Base-by-base conservation (phyloP, 2,888 invertebrate species). In the Morpho helenor region DNA sequence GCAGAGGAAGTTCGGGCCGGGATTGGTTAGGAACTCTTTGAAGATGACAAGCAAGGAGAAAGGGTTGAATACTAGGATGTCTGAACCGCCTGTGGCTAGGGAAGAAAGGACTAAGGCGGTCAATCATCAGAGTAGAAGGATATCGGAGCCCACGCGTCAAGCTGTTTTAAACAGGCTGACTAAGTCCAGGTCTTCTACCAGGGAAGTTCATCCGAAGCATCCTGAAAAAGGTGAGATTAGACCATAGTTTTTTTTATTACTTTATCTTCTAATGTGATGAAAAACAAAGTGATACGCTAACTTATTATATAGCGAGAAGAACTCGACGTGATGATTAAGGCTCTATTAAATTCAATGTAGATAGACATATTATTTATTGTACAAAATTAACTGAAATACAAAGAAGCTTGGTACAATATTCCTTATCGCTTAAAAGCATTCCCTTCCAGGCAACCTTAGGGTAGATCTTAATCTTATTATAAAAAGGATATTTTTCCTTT, bases 1-100 rank as follows among this genome's bases (percentile, higher is more conserved):
- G 91, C 85, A 91, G 45, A 75, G 93, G 64, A 93, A 93, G 70
- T 92, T 93, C 60, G 90, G 88, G 6, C 91, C 92, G 48, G 91
- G 90, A 49, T 75, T 87, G 72, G 78, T 84, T 7, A 79, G 87
- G 65, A 87, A 83, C 57, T 86, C 88, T 0, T 82, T 79, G 0
- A 79, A 92, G 62, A 80, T 80, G 62, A 77, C 81, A 41, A 85
- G 76, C 68, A 87, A 86, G 66, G 86, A 87, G 91, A 92, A 95
- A 41, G 73, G 67, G 39, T 63, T 72, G 66, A 94, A 94, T 72
- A 91, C 94, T 72, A 85, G 95, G 72, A 86, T 91, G 68, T 82
- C 91, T 0, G 89, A 89, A 87, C 95, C 95, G 41, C 82, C 82
- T 47, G 70, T 74, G 44, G 72, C 73, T 47, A 80, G 78, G 56